Base-by-base conservation (phyloP, 2,113 vertebrate genomes). In the Athene noctua region DNA sequence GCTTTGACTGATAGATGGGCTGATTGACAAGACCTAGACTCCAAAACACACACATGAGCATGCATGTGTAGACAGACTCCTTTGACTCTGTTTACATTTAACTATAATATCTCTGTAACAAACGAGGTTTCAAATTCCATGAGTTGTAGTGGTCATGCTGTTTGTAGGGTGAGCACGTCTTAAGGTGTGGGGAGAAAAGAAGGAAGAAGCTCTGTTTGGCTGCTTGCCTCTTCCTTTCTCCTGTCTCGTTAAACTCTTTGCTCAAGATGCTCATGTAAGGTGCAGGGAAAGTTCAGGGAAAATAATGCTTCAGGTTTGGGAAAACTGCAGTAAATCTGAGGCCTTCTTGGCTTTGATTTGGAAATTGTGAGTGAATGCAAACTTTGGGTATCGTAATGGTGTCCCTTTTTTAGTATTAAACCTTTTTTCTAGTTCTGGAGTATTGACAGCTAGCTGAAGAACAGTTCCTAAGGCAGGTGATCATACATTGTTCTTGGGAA, bases 41-140 rank as follows among this genome's bases (percentile, higher is more conserved):
- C 34, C 40, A 52, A 10, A 63, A 29, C 29, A 18, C 51, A 18
- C 17, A 26, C 34, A 9, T 0, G 1, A 75, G 42, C 10, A 7
- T 5, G 22, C 22, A 26, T 1, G 13, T 68, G 38, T 8, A 23
- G 6, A 36, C 19, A 25, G 47, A 8, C 23, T 74, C 51, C 49
- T 72, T 29, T 13, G 23, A 40, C 42, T 91, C 17, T 2, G 0
- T 46, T 67, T 55, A 10, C 25, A 20, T 67, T 65, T 52, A 47
- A 12, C 21, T 51, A 1, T 38, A 38, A 38, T 38, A 38, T 75
- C 32, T 66, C 1, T 2, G 3, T 70, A 46, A 34, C 10, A 62
- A 3, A 36, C 7, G 46, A 66, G 77, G 55, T 44, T 62, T 67
- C 63, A 55, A 20, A 75, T 57, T 32, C 7, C 32, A 0, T 14